phyloP scores from a whole-genome alignment of 2,797 vertebrate species.

The Leuciscus waleckii region DNA sequence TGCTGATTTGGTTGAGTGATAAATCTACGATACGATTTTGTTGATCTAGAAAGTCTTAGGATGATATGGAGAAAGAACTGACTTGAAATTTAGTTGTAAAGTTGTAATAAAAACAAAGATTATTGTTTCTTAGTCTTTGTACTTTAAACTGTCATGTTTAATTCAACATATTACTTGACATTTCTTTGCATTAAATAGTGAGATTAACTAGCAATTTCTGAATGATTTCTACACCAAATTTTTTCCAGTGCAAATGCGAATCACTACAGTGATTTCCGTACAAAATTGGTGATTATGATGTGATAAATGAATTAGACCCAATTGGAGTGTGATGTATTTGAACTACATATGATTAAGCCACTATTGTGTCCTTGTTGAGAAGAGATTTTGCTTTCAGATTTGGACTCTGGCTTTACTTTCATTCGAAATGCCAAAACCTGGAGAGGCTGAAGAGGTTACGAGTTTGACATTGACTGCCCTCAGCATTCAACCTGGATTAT shows the following conservation, averaged over 20 bases:
- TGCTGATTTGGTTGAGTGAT: neutral
- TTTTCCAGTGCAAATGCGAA: neutral
- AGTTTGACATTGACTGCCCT: slow-evolving; percentile 50
- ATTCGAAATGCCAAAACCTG: slow-evolving; percentile 4
- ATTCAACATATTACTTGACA: neutral
- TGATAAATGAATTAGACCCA: slow-evolving; percentile 34
- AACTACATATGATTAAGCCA: neutral
- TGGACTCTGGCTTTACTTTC: slow-evolving; percentile 23
- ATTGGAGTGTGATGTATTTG: slow-evolving; percentile 17
- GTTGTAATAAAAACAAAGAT: no score
- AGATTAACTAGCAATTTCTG: neutral
- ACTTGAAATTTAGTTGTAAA: slow-evolving; percentile 5
- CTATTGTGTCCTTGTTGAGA: neutral
- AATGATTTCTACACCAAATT: neutral
- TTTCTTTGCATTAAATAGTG: neutral
- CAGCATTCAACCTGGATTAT: slow-evolving; percentile 60
- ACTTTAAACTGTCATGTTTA: neutral
- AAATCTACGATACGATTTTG: neutral
- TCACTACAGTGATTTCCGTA: slow-evolving; percentile 23
- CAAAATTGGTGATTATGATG: slow-evolving; percentile 36
- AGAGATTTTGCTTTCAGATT: slow-evolving; percentile 18
- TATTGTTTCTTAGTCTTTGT: neutral
- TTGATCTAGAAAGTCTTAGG: neutral
- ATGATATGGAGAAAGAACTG: neutral
- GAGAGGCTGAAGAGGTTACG: slow-evolving; percentile 35